A percentile compares a stretch with the other conserved stretches of the same genome.
phyloP scores from a whole-genome alignment of 2,888 invertebrate genomes.

The Anticlea derivata region DNA sequence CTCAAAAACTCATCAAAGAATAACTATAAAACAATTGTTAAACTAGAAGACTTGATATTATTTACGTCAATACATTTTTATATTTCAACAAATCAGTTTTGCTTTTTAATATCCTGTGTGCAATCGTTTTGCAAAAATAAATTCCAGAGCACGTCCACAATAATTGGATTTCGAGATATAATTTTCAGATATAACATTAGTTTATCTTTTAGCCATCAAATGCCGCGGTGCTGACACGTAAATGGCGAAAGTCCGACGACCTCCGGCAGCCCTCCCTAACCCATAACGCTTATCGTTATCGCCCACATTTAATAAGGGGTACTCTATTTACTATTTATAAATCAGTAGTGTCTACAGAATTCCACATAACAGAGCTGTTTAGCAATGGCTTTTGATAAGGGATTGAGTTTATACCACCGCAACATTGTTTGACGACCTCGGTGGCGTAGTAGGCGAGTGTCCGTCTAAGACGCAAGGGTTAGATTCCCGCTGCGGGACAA shows the following conservation, averaged over 20 bases:
- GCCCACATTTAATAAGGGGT: conserved; percentile 17
- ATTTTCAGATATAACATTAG: conserved; percentile 16
- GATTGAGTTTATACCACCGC: too few relatives aligned
- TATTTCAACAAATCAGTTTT: too few relatives aligned
- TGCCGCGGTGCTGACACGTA: conserved; percentile 13
- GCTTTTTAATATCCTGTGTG: conserved; percentile 4
- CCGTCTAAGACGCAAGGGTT: too few relatives aligned
- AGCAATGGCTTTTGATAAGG: too few relatives aligned
- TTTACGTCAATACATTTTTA: not conserved
- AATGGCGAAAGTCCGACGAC: conserved; percentile 23
- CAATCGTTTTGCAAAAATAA: conserved; percentile 4
- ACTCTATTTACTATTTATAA: conserved; percentile 20
- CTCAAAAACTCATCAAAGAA: too few relatives aligned
- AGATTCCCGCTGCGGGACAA: too few relatives aligned
- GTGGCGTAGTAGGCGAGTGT: too few relatives aligned
- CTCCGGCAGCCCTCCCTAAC: conserved; percentile 19
- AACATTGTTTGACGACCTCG: too few relatives aligned
- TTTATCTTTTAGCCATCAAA: conserved; percentile 17
- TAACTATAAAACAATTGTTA: too few relatives aligned
- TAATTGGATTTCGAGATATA: conserved; percentile 16
- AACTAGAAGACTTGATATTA: not conserved
- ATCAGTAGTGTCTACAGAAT: conserved; percentile 1
- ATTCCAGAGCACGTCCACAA: conserved; percentile 11
- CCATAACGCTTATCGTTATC: conserved; percentile 28
- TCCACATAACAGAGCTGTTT: too few relatives aligned